A percentile compares a stretch with the other conserved stretches of the same genome.
Conservation (phyloP, 2,113 vertebrate species). For the Labrus mixtus region DNA sequence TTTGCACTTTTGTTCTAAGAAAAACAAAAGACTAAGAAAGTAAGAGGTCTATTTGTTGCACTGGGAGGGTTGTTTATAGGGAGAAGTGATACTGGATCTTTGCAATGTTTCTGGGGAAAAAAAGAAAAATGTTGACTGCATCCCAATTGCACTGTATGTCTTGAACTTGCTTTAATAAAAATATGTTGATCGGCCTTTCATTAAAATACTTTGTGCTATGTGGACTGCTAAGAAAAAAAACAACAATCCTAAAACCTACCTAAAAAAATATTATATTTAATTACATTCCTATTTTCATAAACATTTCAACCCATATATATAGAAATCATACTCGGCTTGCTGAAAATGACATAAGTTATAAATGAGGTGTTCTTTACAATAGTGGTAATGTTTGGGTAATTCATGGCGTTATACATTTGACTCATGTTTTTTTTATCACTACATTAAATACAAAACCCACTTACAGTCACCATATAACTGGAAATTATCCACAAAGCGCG, state of each 20-base stretch:
- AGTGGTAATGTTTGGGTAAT: not conserved
- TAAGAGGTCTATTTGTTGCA: no score
- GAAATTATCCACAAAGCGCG: not conserved
- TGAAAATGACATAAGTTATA: not conserved
- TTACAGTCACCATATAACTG: not conserved
- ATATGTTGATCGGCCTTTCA: fast-evolving
- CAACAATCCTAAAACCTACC: not conserved
- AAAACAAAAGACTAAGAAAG: no score
- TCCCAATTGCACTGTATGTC: no score
- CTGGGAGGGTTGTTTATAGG: no score
- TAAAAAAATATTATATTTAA: not conserved
- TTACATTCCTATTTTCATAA: not conserved
- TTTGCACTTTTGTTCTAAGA: no score
- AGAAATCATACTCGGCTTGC: not conserved
- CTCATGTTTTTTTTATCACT: not conserved
- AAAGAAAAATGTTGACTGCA: no score
- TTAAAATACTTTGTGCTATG: not conserved
- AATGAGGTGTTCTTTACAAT: not conserved
- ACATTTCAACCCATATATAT: not conserved
- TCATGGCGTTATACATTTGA: not conserved
- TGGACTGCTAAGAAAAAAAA: not conserved
- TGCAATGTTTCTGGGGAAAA: no score
- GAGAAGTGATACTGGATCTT: no score
- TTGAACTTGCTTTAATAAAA: no score
- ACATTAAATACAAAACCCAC: not conserved